These are phyloP conservation scores for Drosophila setosimentum DNA, from an alignment of 2,888 invertebrate genomes.

Conservation along the genomic window DNA sequence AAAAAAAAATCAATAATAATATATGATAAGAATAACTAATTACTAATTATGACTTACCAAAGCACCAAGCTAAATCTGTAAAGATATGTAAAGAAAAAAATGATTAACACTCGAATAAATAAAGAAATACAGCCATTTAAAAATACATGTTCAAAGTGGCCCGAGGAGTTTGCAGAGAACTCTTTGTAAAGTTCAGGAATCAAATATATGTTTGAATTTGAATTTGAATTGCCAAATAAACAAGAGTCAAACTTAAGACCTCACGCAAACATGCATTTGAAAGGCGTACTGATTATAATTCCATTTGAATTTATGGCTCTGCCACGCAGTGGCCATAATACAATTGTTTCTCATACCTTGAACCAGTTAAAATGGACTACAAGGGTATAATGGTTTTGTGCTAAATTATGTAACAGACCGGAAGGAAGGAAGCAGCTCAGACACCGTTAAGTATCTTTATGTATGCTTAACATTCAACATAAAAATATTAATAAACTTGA, in stretches of 20 bases:
- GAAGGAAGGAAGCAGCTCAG: too few species aligned
- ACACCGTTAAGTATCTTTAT: too few species aligned
- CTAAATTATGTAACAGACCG: neutral
- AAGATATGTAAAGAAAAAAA: neutral
- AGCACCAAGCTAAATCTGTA: conserved; percentile 12
- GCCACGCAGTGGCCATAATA: conserved; percentile 24
- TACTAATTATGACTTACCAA: conserved; percentile 12
- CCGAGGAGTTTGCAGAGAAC: neutral
- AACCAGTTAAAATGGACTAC: neutral
- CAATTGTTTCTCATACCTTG: conserved; percentile 9
- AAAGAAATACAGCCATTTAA: neutral
- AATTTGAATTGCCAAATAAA: neutral
- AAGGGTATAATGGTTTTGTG: neutral
- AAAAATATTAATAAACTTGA: too few species aligned
- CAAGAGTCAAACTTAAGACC: neutral
- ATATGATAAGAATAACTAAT: neutral
- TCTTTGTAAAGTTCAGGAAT: neutral
- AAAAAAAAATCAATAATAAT: neutral
- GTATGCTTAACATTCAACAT: too few species aligned
- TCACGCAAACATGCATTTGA: neutral
- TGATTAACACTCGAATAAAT: neutral
- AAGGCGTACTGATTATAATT: conserved; percentile 17
- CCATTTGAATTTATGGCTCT: conserved; percentile 18
- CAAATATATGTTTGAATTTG: neutral
- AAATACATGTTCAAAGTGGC: neutral